These are phyloP conservation scores for Lomographa bimaculata DNA, from an alignment of 2,888 invertebrate genomes.

Conservation along the genomic window DNA sequence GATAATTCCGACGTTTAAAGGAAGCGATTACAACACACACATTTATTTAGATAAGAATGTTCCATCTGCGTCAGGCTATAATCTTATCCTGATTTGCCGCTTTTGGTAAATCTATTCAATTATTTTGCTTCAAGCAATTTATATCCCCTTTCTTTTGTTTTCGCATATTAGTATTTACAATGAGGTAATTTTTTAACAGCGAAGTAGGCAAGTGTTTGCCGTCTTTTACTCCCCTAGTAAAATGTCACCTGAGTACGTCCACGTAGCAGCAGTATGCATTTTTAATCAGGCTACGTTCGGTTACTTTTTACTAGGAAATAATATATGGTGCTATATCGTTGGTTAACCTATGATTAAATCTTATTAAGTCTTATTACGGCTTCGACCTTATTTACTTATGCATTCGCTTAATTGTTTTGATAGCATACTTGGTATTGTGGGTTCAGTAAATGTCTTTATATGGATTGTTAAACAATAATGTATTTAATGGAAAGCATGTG, in stretches of 20 bases:
- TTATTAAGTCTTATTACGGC: no score
- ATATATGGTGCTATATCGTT: constrained; percentile 1
- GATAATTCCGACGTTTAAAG: no score
- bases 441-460: constrained; percentile 3
- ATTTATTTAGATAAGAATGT: no score
- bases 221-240: neutral
- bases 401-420: neutral
- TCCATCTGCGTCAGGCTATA: no score
- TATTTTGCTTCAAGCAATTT: no score
- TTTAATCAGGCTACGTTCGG: constrained; percentile 21
- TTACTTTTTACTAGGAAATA: constrained; percentile 14
- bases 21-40: no score
- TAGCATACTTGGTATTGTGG: neutral
- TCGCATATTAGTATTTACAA: no score
- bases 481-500: constrained; percentile 7
- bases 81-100: no score
- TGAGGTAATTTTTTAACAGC: no score
- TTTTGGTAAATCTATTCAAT: no score
- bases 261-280: constrained; percentile 12
- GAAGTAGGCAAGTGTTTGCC: no score
- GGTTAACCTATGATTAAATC: neutral
- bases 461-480: constrained; percentile 1
- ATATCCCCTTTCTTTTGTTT: no score
- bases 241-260: neutral
- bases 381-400: neutral